Percentiles rank a stretch among this genome's conserved stretches.
phyloP scores from a whole-genome alignment of 2,888 invertebrate genomes.

The Oxyteleia sp. region DNA sequence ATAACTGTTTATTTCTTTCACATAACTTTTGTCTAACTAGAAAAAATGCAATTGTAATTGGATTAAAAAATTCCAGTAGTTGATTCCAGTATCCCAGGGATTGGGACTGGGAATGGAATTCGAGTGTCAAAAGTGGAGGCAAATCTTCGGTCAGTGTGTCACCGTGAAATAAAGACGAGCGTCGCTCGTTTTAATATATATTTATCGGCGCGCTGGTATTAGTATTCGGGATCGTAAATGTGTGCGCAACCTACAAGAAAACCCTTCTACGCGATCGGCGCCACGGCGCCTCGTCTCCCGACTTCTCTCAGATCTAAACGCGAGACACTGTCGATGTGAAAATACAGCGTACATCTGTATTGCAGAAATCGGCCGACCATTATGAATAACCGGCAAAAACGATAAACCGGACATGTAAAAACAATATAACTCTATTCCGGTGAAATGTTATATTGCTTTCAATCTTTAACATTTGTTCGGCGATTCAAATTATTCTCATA shows the following conservation, averaged over 20 bases:
- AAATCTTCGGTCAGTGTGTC: constrained; percentile 72
- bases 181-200: constrained; percentile 72
- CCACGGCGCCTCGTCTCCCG: constrained; percentile 86
- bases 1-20: too few species aligned
- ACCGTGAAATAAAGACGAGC: constrained; percentile 74
- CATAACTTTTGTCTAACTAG: neutral
- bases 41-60: constrained; percentile 9
- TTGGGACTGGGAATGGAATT: constrained; percentile 59
- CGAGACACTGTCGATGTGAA: constrained; percentile 67
- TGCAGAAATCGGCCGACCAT: constrained; percentile 59
- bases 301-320: constrained; percentile 65
- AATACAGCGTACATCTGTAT: constrained; percentile 66
- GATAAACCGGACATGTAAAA: too few species aligned
- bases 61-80: constrained; percentile 58
- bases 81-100: constrained; percentile 18
- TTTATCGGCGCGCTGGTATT: constrained; percentile 42
- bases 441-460: too few species aligned
- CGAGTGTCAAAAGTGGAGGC: constrained; percentile 71
- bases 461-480: too few species aligned
- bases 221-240: constrained; percentile 68
- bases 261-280: constrained; percentile 88
- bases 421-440: too few species aligned
- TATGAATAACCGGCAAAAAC: constrained; percentile 65
- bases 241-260: constrained; percentile 86
- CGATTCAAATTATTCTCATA: too few species aligned